These are phyloP conservation scores for Drymodes brunneopygia DNA, from an alignment of 2,113 vertebrate species.

Conservation along the genomic window DNA sequence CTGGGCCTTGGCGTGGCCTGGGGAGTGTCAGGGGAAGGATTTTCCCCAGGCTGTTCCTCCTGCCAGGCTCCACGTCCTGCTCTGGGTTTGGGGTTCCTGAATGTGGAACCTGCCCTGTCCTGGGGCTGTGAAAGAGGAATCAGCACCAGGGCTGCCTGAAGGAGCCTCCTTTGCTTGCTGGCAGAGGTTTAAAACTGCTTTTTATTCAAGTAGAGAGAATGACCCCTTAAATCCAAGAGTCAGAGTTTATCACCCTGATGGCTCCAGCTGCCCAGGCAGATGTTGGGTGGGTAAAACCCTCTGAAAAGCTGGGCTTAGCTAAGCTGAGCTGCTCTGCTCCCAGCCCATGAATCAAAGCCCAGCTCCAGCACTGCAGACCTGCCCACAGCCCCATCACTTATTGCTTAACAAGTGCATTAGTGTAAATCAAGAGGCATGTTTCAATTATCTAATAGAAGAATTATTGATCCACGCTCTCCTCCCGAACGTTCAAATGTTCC, in stretches of 20 bases:
- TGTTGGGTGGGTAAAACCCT: not conserved
- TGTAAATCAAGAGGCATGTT: slow-evolving; percentile 59
- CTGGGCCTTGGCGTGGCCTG: not conserved
- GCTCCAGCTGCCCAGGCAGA: not conserved
- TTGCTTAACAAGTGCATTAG: slow-evolving; percentile 66
- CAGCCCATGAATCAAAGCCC: not conserved
- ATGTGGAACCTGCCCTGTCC: not conserved
- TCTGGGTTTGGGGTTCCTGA: not conserved
- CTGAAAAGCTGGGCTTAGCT: not conserved
- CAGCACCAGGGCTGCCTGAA: not conserved
- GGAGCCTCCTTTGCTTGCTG: not conserved
- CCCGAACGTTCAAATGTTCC: slow-evolving; percentile 12
- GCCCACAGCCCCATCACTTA: slow-evolving; percentile 26
- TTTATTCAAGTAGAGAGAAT: not conserved
- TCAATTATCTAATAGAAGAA: slow-evolving; percentile 66
- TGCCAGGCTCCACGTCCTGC: not conserved
- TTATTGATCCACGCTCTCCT: slow-evolving; percentile 38
- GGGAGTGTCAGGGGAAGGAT: not conserved
- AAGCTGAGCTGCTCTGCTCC: not conserved
- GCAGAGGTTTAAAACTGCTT: not conserved
- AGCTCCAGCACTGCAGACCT: not conserved
- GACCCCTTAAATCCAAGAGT: not conserved
- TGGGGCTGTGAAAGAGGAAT: not conserved
- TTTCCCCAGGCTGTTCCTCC: not conserved
- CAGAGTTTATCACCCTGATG: fast-evolving